phyloP scores from a whole-genome alignment of 2,888 invertebrate genomes.

The Piscicola geometra region DNA sequence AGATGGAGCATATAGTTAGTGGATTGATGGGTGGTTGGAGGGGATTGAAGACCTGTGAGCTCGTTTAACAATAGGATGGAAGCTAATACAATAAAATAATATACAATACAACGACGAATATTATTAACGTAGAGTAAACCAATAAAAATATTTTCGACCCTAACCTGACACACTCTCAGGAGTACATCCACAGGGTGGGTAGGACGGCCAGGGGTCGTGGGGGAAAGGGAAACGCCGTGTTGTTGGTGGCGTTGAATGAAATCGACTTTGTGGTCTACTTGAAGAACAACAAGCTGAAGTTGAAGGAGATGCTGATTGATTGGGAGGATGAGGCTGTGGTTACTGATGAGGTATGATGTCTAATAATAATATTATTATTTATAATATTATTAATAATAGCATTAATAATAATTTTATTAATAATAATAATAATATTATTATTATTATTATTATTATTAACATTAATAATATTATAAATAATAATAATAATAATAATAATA shows the following conservation, averaged over 20 bases:
- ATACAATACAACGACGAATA: too few relatives aligned
- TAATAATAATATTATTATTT: not conserved
- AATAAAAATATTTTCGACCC: too few relatives aligned
- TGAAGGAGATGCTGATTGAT: constrained; percentile 94
- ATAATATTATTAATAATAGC: not conserved
- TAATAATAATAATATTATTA: not conserved
- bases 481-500: too few relatives aligned
- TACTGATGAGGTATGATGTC: constrained; percentile 77
- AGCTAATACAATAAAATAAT: too few relatives aligned
- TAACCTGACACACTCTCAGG: constrained; percentile 62
- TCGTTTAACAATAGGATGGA: too few relatives aligned
- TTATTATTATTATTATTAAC: not conserved
- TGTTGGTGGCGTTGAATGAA: constrained; percentile 89
- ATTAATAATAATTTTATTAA: not conserved
- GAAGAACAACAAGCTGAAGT: constrained; percentile 84
- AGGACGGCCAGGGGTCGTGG: constrained; percentile 93
- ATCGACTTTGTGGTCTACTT: constrained; percentile 87
- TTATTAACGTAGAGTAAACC: too few relatives aligned
- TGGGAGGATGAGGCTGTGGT: constrained; percentile 96
- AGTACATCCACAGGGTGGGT: constrained; percentile 97
- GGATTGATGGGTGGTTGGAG: too few relatives aligned
- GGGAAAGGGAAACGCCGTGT: constrained; percentile 82
- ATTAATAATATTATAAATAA: too few relatives aligned
- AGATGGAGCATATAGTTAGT: too few relatives aligned
- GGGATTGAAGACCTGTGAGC: too few relatives aligned